Evolutionary conservation across 2,888 invertebrate genomes (phyloP).

Genomic region (Ophioninae sp.): DNA sequence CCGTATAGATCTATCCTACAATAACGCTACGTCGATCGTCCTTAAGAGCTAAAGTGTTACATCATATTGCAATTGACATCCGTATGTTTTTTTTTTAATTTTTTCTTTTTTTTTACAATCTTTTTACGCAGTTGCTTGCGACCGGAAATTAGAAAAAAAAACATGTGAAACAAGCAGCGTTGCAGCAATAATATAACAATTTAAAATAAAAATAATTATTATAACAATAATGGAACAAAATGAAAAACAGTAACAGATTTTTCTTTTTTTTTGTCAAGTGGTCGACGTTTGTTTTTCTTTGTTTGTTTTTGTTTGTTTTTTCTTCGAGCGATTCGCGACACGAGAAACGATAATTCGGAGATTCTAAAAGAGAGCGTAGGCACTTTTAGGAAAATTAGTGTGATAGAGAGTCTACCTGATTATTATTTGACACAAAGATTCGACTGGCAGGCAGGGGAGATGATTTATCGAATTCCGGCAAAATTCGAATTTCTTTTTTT

Average conservation of each 20-base stretch:
- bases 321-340: conserved; percentile 6
- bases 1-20: background rate
- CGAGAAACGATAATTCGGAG: conserved; percentile 50
- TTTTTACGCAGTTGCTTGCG: conserved; percentile 49
- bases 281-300: background rate
- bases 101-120: conserved; percentile 65
- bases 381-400: conserved; percentile 76
- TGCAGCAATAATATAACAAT: background rate
- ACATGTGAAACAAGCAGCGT: background rate
- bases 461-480: background rate
- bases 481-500: background rate
- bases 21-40: conserved; percentile 51
- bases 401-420: conserved; percentile 39
- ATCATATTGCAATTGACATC: conserved; percentile 76
- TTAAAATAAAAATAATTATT: background rate
- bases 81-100: conserved; percentile 72
- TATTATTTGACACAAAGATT: conserved; percentile 1
- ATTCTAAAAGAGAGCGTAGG: conserved; percentile 77
- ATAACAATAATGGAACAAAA: conserved; percentile 10
- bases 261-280: too few species aligned
- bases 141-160: conserved; percentile 30
- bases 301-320: too few species aligned
- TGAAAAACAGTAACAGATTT: conserved; percentile 1
- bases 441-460: conserved; percentile 1
- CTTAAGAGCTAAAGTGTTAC: conserved; percentile 66